A percentile compares a stretch with the other conserved stretches of the same genome.
Conservation (phyloP, 1,140 invertebrate species). For the Drosophila prosaltans region DNA sequence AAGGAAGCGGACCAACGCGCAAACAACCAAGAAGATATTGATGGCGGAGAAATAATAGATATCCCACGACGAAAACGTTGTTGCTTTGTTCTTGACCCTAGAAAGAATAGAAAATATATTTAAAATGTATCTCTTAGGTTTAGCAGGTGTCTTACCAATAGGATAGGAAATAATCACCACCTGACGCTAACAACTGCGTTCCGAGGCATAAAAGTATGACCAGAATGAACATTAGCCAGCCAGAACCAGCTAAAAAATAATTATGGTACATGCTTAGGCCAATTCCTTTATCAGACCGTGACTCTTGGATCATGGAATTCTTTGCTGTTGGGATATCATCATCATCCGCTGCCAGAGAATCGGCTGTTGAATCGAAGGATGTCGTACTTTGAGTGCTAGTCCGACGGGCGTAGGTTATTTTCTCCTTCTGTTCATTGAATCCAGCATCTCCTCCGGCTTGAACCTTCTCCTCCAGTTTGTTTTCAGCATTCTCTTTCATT, state of each 20-base stretch:
- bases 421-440: background rate
- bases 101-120: background rate
- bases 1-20: slow-evolving; percentile 47
- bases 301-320: background rate
- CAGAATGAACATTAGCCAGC: slow-evolving; percentile 32
- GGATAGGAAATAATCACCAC: slow-evolving; percentile 47
- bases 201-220: slow-evolving; percentile 40
- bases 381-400: slow-evolving; percentile 32
- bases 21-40: slow-evolving; percentile 60
- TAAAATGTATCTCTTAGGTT: too few species aligned
- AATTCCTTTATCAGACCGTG: slow-evolving; percentile 16
- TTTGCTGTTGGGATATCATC: slow-evolving; percentile 13
- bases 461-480: slow-evolving; percentile 12
- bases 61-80: slow-evolving; percentile 30
- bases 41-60: slow-evolving; percentile 64
- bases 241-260: slow-evolving; percentile 48
- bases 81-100: slow-evolving; percentile 54
- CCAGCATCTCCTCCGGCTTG: slow-evolving; percentile 1
- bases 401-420: slow-evolving; percentile 28
- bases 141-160: slow-evolving; percentile 46
- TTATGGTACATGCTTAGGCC: slow-evolving; percentile 41
- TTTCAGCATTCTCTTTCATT: slow-evolving; percentile 34
- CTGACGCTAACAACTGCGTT: slow-evolving; percentile 46
- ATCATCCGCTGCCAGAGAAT: slow-evolving; percentile 20
- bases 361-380: slow-evolving; percentile 30